Conservation (phyloP, 2,113 vertebrate species). For the Melanostigma gelatinosum region DNA sequence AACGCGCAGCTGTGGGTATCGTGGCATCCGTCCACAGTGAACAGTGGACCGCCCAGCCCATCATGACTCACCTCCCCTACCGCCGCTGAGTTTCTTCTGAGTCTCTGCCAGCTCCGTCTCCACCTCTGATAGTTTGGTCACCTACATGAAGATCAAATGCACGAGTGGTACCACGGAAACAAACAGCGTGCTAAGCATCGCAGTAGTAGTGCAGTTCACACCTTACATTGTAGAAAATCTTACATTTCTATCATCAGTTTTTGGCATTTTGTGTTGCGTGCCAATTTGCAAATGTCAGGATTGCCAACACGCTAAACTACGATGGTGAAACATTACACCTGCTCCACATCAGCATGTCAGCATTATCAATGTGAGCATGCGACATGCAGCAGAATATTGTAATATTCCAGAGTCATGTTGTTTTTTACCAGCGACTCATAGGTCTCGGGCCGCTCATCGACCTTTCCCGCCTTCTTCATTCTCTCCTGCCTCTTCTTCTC, state of each 20-base stretch:
- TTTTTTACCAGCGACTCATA: slow-evolving; percentile 90
- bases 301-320: background rate
- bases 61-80: slow-evolving; percentile 85
- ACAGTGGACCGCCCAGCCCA: background rate
- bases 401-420: background rate
- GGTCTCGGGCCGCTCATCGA: slow-evolving; percentile 92
- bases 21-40: background rate
- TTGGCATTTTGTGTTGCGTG: background rate
- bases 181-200: background rate
- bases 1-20: background rate
- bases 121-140: slow-evolving; percentile 88
- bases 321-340: background rate
- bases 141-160: slow-evolving; percentile 71
- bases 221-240: background rate
- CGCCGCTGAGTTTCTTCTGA: slow-evolving; percentile 87
- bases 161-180: background rate
- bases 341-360: background rate
- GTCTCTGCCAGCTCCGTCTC: slow-evolving; percentile 91
- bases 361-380: background rate
- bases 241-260: background rate
- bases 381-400: background rate
- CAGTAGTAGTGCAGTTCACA: background rate
- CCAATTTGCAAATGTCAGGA: background rate
- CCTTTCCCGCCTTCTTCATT: slow-evolving; percentile 97
- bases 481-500: slow-evolving; percentile 94